A percentile compares a stretch with the other conserved stretches of the same genome.
These are phyloP conservation scores for Poliocrania exsul DNA, from an alignment of 2,797 vertebrate genomes.

Conservation along the genomic window DNA sequence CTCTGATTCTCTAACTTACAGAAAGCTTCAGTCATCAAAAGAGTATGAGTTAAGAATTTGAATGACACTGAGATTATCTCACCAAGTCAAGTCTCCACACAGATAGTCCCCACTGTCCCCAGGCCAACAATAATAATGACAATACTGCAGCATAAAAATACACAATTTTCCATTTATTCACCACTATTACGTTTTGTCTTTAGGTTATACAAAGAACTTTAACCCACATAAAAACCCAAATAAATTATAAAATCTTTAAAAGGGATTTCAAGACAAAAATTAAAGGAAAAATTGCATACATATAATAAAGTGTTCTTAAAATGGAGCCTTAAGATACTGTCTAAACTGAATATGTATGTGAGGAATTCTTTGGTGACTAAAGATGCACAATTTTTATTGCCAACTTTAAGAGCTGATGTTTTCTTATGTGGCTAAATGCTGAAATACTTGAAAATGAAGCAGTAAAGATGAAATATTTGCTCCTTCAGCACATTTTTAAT, in stretches of 20 bases:
- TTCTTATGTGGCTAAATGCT: neutral
- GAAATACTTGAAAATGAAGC: neutral
- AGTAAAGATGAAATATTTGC: neutral
- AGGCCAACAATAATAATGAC: neutral
- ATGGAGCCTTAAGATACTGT: neutral
- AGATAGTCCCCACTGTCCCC: fast-evolving
- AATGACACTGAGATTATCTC: neutral
- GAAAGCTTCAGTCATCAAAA: neutral
- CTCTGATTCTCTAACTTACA: neutral
- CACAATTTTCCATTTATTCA: neutral
- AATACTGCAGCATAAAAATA: neutral
- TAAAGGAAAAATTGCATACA: neutral
- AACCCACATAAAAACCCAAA: neutral
- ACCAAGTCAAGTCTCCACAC: neutral
- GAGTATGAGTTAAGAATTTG: neutral
- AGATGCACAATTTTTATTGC: neutral
- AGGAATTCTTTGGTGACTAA: neutral
- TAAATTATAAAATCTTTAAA: neutral
- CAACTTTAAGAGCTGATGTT: neutral
- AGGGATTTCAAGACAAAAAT: neutral
- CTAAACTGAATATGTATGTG: neutral
- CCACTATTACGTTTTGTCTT: neutral
- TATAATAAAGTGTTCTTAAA: neutral
- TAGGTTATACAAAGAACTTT: neutral
- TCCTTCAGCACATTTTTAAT: neutral